Base-by-base conservation (phyloP, 2,888 invertebrate genomes). In the Erebia palarica region DNA sequence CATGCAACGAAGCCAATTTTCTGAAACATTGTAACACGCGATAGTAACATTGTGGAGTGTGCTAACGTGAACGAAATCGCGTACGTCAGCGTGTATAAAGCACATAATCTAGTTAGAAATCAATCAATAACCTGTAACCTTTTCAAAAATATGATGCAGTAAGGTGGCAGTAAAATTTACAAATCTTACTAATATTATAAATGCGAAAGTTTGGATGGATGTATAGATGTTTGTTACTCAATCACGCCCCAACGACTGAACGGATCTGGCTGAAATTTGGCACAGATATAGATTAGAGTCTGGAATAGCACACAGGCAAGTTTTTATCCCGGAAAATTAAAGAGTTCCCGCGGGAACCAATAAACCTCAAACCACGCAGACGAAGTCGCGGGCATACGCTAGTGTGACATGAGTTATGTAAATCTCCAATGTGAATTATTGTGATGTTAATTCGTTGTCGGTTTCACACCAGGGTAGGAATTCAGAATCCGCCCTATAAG, bases 401-500 rank as follows among this genome's bases (percentile, higher is more conserved):
- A n/a, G n/a, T n/a, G n/a, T 7, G 7, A 11, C 61, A 42, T 57
- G 49, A 59, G 67, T 47, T 49, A 36, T 27, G 59, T 49, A 59
- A 59, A n/a, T 49, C 36, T 49, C 47, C 16, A 10, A 55, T 18
- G 16, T 16, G 16, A 18, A 55, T 11, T 47, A 49, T 59, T 67
- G 67, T 67, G 67, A 67, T 67, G 67, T 58, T 67, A 67, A 67
- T 58, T 67, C 49, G n/a, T 27, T 59, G 67, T 59, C 58, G 69
- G 65, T 36, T 64, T 65, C 4, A 18, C 16, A n/a, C 55, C 57
- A 66, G 65, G 58, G 14, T 64, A 36, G 44, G 65, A 68, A 44
- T 73, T 72, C 59, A 55, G 74, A 84, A 88, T 86, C 87, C 85
- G 75, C 73, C 65, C 68, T 72, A 78, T 73, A 72, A 71, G 75